A percentile compares a stretch with the other conserved stretches of the same genome.
These are phyloP conservation scores for Sarcophaga peregrina DNA, from an alignment of 1,140 invertebrate species.

Conservation along the genomic window DNA sequence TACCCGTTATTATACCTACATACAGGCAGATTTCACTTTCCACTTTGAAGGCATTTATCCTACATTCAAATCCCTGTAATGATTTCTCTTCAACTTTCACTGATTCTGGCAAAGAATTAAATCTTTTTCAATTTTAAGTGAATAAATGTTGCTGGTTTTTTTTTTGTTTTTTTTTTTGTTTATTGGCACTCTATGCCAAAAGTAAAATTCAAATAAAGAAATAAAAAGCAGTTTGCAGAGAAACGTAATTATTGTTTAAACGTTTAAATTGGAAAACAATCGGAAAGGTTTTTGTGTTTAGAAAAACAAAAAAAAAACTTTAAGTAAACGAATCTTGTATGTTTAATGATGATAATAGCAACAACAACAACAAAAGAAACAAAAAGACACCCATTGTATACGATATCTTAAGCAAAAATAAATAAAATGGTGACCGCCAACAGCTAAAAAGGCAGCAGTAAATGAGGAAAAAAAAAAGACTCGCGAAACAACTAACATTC, in stretches of 20 bases:
- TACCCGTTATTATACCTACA: not conserved
- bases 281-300: not conserved
- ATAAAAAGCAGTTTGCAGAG: not conserved
- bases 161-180: too few relatives aligned
- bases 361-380: not conserved
- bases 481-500: not conserved
- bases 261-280: too few relatives aligned
- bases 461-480: slow-evolving; percentile 14
- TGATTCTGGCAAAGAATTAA: not conserved
- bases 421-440: slow-evolving; percentile 35
- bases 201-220: not conserved
- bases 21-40: not conserved
- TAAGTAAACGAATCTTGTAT: not conserved
- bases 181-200: too few relatives aligned
- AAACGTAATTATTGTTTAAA: too few relatives aligned
- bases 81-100: not conserved
- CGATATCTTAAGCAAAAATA: not conserved
- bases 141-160: too few relatives aligned
- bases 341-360: not conserved
- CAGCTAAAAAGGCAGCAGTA: not conserved
- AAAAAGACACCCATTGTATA: not conserved
- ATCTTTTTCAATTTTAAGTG: not conserved
- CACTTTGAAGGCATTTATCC: not conserved
- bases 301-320: not conserved
- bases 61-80: not conserved